A percentile compares a stretch with the other conserved stretches of the same genome.
Evolutionary conservation across 2,888 invertebrate genomes (phyloP).

Genomic region (Oscheius sp.): DNA sequence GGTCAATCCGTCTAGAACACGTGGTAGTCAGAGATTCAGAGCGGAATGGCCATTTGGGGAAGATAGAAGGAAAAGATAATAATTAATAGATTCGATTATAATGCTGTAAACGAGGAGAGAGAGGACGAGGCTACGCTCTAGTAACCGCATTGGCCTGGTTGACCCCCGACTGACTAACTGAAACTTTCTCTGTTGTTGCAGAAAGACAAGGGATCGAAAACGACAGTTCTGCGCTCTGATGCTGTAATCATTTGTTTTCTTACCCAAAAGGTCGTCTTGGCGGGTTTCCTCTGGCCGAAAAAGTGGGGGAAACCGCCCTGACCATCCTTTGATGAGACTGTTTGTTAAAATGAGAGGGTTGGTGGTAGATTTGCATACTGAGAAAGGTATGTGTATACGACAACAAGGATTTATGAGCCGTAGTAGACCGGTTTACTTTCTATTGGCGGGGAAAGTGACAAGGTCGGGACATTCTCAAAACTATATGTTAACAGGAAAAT

Average conservation of each 20-base stretch:
- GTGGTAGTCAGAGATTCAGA: neutral
- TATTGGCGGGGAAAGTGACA: neutral
- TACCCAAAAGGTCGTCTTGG: no score
- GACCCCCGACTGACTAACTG: neutral
- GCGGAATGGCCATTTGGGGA: neutral
- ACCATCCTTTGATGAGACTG: neutral
- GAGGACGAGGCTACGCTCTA: slow-evolving; percentile 7
- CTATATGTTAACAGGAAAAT: neutral
- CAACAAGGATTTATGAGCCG: slow-evolving; percentile 7
- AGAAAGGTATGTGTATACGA: neutral
- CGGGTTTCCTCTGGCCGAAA: neutral
- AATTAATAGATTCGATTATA: neutral
- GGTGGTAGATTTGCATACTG: neutral
- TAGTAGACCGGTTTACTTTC: slow-evolving; percentile 1
- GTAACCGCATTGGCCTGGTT: slow-evolving; percentile 7
- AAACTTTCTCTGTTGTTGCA: no score
- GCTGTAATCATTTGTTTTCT: no score
- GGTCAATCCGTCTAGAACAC: neutral
- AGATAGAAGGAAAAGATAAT: neutral
- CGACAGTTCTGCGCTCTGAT: no score
- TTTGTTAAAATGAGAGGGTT: neutral
- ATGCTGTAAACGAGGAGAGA: neutral
- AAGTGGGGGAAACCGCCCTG: neutral
- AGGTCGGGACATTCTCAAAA: neutral
- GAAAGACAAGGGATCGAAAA: no score